Conservation (phyloP, 2,888 invertebrate species). For the Leptopilina myrica region DNA sequence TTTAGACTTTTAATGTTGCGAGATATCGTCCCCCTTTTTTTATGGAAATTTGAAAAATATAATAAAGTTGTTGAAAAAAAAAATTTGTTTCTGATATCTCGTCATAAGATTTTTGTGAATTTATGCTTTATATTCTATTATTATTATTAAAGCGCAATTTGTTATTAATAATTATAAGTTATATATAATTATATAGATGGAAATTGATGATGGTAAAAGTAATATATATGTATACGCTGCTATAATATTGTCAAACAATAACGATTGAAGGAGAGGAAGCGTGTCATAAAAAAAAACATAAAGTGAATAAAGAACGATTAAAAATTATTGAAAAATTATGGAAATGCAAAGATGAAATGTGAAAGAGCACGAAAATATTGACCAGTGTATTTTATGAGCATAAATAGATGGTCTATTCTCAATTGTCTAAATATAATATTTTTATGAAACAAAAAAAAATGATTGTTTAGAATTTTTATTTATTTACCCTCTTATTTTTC, state of each 20-base stretch:
- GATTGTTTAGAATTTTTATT: constrained; percentile 8
- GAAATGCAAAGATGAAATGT: not conserved
- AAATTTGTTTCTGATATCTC: too few species aligned
- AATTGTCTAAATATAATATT: constrained; percentile 69
- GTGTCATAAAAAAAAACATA: not conserved
- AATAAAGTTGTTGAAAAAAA: too few species aligned
- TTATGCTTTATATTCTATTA: too few species aligned
- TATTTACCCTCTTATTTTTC: not conserved
- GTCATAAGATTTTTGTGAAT: too few species aligned
- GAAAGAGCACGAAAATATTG: constrained; percentile 13
- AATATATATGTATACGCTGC: not conserved
- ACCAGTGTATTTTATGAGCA: constrained; percentile 29
- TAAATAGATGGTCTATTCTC: constrained; percentile 63
- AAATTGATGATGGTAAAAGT: constrained; percentile 1
- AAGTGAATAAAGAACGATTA: not conserved
- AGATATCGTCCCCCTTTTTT: too few species aligned
- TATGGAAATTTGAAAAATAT: too few species aligned
- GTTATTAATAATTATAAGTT: not conserved
- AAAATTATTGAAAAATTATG: not conserved
- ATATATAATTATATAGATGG: not conserved
- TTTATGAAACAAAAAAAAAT: constrained; percentile 61
- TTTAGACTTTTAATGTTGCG: too few species aligned
- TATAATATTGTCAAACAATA: not conserved
- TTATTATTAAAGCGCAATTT: not conserved
- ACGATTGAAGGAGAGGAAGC: not conserved